Evolutionary conservation across 2,888 invertebrate species (phyloP).

Genomic region (Hypolimnas misippus): DNA sequence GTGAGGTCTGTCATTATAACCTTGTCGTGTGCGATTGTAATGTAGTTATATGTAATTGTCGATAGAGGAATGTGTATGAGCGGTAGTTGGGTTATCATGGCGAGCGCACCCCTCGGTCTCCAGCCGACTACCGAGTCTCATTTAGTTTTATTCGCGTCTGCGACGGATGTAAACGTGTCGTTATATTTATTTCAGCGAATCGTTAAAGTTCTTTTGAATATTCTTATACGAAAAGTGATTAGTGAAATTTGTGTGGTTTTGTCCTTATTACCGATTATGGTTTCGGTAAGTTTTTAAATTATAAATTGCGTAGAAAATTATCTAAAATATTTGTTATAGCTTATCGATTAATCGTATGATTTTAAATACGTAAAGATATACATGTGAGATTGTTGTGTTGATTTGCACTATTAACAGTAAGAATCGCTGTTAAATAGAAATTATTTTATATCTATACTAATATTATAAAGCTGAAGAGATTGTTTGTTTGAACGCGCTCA

Average conservation of each 20-base stretch:
- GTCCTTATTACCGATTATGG: neutral
- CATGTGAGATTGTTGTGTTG: neutral
- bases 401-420: neutral
- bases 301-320: neutral
- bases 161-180: slow-evolving; percentile 62
- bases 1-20: slow-evolving; percentile 56
- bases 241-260: slow-evolving; percentile 12
- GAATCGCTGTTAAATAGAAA: neutral
- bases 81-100: slow-evolving; percentile 49
- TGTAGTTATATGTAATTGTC: slow-evolving; percentile 52
- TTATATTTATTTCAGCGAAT: neutral
- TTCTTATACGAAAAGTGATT: slow-evolving; percentile 3
- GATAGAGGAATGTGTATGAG: slow-evolving; percentile 55
- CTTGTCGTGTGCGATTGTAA: slow-evolving; percentile 57
- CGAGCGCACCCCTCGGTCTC: slow-evolving; percentile 40
- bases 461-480: too few relatives aligned
- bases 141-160: slow-evolving; percentile 68
- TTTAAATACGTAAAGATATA: slow-evolving; percentile 7
- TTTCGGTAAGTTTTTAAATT: slow-evolving; percentile 16
- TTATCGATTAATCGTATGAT: slow-evolving; percentile 23
- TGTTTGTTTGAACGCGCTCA: too few relatives aligned
- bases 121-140: slow-evolving; percentile 47
- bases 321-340: slow-evolving; percentile 9
- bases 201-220: slow-evolving; percentile 7
- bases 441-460: too few relatives aligned